These are phyloP conservation scores for Campoletis raptor DNA, from an alignment of 2,888 invertebrate genomes.

Conservation along the genomic window DNA sequence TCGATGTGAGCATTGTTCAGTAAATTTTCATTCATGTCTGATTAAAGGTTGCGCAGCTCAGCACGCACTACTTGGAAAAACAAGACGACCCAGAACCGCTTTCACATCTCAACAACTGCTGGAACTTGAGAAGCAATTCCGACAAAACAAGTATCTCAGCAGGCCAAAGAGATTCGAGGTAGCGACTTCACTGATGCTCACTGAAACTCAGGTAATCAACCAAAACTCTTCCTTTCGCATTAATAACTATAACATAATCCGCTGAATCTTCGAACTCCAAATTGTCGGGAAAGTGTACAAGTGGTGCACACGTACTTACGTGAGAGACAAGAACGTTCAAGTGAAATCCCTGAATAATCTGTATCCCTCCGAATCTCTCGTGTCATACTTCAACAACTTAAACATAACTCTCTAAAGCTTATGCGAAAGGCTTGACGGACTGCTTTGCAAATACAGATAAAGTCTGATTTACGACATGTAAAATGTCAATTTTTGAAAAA, in stretches of 20 bases:
- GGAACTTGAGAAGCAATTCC: constrained; percentile 99
- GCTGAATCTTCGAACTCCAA: background rate
- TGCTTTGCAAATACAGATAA: constrained; percentile 82
- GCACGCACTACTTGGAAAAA: constrained; percentile 94
- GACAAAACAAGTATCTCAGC: constrained; percentile 99
- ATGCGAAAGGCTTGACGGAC: constrained; percentile 81
- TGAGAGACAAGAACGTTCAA: constrained; percentile 65
- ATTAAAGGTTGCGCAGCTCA: constrained; percentile 87
- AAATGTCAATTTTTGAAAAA: constrained; percentile 79
- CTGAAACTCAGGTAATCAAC: constrained; percentile 95
- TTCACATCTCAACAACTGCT: constrained; percentile 99
- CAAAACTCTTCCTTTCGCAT: background rate
- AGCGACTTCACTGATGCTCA: constrained; percentile 98
- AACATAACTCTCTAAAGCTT: constrained; percentile 84
- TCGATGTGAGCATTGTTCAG: background rate
- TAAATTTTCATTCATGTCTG: constrained; percentile 1
- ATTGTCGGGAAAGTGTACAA: background rate
- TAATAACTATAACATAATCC: background rate
- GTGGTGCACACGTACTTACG: background rate
- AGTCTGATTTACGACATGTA: constrained; percentile 80
- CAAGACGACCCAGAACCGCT: constrained; percentile 97
- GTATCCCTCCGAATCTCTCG: constrained; percentile 73
- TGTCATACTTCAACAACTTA: constrained; percentile 82
- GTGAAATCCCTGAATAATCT: constrained; percentile 80
- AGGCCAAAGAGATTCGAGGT: constrained; percentile 99